phyloP scores from a whole-genome alignment of 2,888 invertebrate genomes.

The Carterocephalus palaemon region DNA sequence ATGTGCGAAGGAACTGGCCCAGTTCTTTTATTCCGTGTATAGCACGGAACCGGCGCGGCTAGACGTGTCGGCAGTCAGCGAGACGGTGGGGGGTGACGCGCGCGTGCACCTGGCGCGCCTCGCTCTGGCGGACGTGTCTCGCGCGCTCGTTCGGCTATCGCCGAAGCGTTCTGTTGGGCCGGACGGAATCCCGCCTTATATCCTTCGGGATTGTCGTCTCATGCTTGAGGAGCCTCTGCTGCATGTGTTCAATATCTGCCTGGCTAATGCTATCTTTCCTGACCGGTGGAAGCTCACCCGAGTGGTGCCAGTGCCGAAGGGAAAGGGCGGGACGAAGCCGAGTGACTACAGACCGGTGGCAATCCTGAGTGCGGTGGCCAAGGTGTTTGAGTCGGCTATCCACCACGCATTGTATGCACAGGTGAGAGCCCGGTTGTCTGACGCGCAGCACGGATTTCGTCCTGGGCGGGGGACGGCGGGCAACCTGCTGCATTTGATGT shows the following conservation, averaged over 20 bases:
- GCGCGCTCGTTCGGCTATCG: constrained; percentile 11
- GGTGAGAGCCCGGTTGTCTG: too few species aligned
- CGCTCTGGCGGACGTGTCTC: background rate
- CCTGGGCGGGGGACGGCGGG: too few species aligned
- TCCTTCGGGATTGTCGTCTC: constrained; percentile 15
- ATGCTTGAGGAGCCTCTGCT: too few species aligned
- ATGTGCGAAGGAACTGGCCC: background rate
- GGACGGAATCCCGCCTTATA: constrained; percentile 26
- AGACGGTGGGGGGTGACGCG: background rate
- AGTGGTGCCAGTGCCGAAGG: too few species aligned
- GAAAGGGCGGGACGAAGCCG: too few species aligned
- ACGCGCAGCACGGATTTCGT: too few species aligned
- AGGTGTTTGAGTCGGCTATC: too few species aligned
- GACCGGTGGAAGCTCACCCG: constrained; percentile 20
- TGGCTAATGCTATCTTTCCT: constrained; percentile 4
- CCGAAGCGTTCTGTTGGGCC: constrained; percentile 25
- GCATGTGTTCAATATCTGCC: constrained; percentile 18
- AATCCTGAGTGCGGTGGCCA: constrained; percentile 15
- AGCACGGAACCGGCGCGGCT: background rate
- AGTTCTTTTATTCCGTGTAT: background rate
- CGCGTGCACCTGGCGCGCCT: constrained; percentile 1
- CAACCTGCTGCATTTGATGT: too few species aligned
- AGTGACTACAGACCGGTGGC: constrained; percentile 18
- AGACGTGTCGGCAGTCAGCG: background rate
- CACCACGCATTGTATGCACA: too few species aligned